A percentile compares a stretch with the other conserved stretches of the same genome.
Conservation (phyloP, 1,140 invertebrate species). For the Agrilus planipennis region DNA sequence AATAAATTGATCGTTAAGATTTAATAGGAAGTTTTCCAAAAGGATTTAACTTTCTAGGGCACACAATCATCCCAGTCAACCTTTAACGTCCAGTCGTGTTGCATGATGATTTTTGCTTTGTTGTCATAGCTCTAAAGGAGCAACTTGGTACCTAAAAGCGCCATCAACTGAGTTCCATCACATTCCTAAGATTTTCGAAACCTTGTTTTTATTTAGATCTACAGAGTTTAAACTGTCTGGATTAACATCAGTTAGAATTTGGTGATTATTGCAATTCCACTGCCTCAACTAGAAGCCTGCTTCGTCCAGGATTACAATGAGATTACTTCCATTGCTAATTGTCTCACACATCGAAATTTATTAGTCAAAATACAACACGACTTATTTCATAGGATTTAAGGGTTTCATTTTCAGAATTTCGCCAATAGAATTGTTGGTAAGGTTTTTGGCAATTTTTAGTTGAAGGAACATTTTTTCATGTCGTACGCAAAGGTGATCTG, state of each 20-base stretch:
- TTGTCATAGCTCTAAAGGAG: no score
- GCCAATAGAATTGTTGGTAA: not conserved
- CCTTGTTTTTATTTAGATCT: no score
- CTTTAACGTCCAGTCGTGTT: not conserved
- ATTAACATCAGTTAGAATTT: no score
- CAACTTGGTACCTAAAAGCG: no score
- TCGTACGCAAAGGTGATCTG: not conserved
- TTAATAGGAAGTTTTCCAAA: no score
- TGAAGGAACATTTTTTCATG: not conserved
- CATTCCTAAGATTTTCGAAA: no score
- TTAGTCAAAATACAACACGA: not conserved
- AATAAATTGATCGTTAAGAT: not conserved
- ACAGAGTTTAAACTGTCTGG: no score
- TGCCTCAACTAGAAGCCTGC: not conserved
- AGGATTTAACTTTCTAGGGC: not conserved
- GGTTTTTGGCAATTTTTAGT: not conserved
- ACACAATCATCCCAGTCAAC: not conserved
- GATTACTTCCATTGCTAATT: not conserved
- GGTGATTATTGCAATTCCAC: no score
- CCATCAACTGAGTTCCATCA: no score
- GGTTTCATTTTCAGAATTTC: not conserved
- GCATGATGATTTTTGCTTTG: not conserved
- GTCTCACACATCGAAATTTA: not conserved
- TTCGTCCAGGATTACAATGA: not conserved
- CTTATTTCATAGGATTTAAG: not conserved